Percentiles rank a stretch among this genome's conserved stretches.
phyloP scores from a whole-genome alignment of 2,113 vertebrate species.

The Zosterops pallidus region DNA sequence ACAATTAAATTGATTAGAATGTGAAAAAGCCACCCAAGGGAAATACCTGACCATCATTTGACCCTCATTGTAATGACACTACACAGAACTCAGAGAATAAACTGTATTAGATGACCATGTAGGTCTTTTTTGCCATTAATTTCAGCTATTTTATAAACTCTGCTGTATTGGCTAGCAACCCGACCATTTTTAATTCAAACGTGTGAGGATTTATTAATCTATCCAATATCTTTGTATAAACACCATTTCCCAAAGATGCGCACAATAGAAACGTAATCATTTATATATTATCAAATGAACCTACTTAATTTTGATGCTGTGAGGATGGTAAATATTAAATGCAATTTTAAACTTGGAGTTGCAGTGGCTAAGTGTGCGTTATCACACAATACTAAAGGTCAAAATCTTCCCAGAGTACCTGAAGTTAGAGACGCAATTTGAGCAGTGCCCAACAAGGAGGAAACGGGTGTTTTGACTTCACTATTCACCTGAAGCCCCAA shows the following conservation, averaged over 20 bases:
- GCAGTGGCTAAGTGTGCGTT: neutral
- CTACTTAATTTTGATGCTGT: neutral
- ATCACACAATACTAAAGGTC: neutral
- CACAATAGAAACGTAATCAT: neutral
- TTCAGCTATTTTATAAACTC: neutral
- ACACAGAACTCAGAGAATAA: neutral
- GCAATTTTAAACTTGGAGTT: neutral
- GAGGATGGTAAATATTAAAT: neutral
- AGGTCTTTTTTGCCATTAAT: neutral
- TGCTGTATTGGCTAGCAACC: neutral
- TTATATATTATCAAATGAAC: neutral
- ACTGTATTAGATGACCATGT: neutral
- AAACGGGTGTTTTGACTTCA: neutral
- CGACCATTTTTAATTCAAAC: neutral
- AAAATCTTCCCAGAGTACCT: neutral
- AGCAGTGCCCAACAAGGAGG: neutral
- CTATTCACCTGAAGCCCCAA: neutral
- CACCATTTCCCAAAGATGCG: neutral
- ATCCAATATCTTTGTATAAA: constrained; percentile 22
- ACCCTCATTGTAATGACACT: neutral
- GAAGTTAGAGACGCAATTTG: neutral
- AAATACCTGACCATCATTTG: neutral
- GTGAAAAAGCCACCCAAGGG: neutral
- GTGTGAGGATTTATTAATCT: constrained; percentile 3
- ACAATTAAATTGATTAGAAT: neutral